Evolutionary conservation across 1,140 invertebrate species (phyloP).

Genomic region (Temnothorax curvispinosus): DNA sequence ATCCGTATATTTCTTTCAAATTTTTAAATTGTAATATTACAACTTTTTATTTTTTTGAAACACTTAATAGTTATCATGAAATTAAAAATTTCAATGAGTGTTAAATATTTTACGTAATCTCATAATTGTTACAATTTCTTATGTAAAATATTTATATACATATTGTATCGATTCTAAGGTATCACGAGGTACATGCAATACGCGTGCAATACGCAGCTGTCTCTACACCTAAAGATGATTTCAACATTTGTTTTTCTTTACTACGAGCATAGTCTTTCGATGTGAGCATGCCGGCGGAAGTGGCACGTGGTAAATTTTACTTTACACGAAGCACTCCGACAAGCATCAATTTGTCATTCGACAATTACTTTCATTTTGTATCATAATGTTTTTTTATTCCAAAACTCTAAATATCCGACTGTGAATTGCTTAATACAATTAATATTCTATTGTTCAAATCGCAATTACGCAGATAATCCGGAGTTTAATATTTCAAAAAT

Average conservation of each 20-base stretch:
- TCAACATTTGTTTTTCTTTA: constrained; percentile 40
- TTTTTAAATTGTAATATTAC: not conserved
- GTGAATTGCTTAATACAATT: not conserved
- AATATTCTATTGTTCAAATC: not conserved
- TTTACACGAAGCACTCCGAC: not conserved
- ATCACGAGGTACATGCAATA: not conserved
- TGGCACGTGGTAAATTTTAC: constrained; percentile 35
- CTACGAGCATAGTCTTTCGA: constrained; percentile 36
- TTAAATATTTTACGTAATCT: not conserved
- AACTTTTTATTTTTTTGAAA: not conserved
- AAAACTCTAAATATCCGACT: not conserved
- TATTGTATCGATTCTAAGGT: not conserved
- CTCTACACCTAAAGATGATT: constrained; percentile 26
- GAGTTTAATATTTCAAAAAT: not conserved
- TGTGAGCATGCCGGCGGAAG: constrained; percentile 50
- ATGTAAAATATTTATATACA: not conserved
- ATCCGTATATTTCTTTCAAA: not conserved
- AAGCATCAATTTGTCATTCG: not conserved
- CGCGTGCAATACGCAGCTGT: constrained; percentile 40
- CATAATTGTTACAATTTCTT: not conserved
- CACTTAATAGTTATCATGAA: not conserved
- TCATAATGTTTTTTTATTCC: not conserved
- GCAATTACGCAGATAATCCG: not conserved
- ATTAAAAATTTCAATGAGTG: not conserved
- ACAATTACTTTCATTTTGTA: not conserved